Conservation (phyloP, 2,113 vertebrate genomes). For the Calidris pygmaea region DNA sequence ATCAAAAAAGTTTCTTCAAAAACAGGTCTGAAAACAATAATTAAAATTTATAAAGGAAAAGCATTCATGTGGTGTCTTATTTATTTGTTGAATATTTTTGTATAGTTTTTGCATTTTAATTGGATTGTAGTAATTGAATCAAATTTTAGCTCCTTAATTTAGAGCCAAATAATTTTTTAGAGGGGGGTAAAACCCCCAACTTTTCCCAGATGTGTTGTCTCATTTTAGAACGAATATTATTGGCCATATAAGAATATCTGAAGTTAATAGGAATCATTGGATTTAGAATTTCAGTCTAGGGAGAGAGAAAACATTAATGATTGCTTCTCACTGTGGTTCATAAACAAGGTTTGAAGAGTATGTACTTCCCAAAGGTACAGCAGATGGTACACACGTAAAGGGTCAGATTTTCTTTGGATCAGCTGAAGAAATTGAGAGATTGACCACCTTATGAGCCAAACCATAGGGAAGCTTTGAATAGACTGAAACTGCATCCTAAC, state of each 20-base stretch:
- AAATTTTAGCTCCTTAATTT: background rate
- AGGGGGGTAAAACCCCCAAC: accelerated
- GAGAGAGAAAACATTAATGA: background rate
- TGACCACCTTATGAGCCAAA: background rate
- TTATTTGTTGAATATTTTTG: constrained; percentile 12
- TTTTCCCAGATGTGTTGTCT: background rate
- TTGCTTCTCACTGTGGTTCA: background rate
- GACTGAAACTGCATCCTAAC: background rate
- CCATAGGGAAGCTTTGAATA: background rate
- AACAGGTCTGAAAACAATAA: background rate
- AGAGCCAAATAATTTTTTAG: background rate
- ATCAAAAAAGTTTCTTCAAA: background rate
- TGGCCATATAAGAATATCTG: background rate
- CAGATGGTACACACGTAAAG: background rate
- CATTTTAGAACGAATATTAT: background rate
- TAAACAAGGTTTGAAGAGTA: background rate
- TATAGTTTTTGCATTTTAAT: background rate
- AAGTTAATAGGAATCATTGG: background rate
- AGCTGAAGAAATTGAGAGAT: background rate
- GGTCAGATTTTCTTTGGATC: background rate
- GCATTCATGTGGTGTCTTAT: background rate
- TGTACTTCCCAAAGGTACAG: background rate
- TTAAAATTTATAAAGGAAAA: background rate
- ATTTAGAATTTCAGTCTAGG: background rate
- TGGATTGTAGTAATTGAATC: background rate